Conservation (phyloP, 2,888 invertebrate genomes). For the Pristionchus mayeri region DNA sequence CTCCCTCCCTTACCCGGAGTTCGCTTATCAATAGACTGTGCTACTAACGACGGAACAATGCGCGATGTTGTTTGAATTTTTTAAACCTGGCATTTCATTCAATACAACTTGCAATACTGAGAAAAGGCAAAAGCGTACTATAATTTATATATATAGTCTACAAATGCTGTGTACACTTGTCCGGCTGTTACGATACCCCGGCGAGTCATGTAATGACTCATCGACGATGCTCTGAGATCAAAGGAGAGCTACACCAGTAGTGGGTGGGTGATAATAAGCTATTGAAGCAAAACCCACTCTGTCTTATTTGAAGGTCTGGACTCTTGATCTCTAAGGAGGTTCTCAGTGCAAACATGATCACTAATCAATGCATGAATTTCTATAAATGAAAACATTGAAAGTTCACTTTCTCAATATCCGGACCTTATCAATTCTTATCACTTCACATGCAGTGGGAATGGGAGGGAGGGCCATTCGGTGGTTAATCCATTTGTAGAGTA, state of each 20-base stretch:
- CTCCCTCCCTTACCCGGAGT: not conserved
- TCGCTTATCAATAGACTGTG: constrained; percentile 27
- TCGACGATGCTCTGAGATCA: not conserved
- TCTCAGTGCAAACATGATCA: not conserved
- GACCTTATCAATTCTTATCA: not conserved
- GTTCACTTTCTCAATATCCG: not conserved
- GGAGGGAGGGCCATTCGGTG: not conserved
- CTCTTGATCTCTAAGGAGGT: not conserved
- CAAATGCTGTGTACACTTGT: not conserved
- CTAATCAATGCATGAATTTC: not conserved
- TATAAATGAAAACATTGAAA: not conserved
- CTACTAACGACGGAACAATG: not conserved
- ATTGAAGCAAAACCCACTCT: not conserved
- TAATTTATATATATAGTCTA: too few species aligned
- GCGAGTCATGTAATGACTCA: not conserved
- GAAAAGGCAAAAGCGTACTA: too few species aligned
- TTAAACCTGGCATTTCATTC: not conserved
- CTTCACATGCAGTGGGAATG: not conserved
- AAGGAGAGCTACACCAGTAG: not conserved
- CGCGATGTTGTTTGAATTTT: not conserved
- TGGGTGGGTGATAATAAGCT: not conserved
- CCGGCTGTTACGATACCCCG: constrained; percentile 10
- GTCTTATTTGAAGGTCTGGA: not conserved
- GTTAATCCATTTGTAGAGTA: not conserved
- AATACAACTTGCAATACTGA: too few species aligned